Base-by-base conservation (phyloP, 2,888 invertebrate species). In the Hypena proboscidalis region DNA sequence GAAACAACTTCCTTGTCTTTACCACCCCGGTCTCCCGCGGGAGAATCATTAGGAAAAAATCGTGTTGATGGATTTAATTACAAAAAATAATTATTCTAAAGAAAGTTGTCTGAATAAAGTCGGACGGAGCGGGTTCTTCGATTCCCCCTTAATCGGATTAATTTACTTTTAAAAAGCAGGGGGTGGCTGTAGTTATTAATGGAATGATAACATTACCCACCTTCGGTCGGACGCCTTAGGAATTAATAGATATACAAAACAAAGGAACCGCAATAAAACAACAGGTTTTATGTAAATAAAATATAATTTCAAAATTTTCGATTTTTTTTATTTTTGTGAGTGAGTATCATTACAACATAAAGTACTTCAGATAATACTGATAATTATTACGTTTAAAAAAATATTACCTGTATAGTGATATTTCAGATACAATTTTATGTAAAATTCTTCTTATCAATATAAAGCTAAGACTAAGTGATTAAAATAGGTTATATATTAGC, bases 1-100 rank as follows among this genome's bases (percentile, higher is more conserved):
- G 77, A 83, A 80, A 81, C 75, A 70, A 77, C 56, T 55, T 59
- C 74, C 71, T 72, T 61, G 67, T 56, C 67, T 57, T 61, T 59
- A 53, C 62, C 67, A 70, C 58, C 70, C 75, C 63, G 66, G 40
- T 48, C 74, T 84, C 88, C 85, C 88, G 54, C 70, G 87, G 86
- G 90, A 83, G 85, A 86, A 89, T 90, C 90, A 90, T 90, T 90
- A 90, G 83, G 87, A 90, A 90, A 90, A 90, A 90, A 90, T 90
- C 90, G 90, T 90, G 90, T 90, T 90, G 90, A 90, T 90, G 90
- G 90, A 90, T 90, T 90, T 90, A 90, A 90, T 90, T 90, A 90
- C 89, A 89, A 90, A 90, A 90, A 90, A 90, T 90, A 90, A 90
- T 90, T 90, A 90, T 89, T 88, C 85, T 74, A 84, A 87, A 90